Conservation (phyloP, 2,113 vertebrate species). For the Hyaena hyaena region DNA sequence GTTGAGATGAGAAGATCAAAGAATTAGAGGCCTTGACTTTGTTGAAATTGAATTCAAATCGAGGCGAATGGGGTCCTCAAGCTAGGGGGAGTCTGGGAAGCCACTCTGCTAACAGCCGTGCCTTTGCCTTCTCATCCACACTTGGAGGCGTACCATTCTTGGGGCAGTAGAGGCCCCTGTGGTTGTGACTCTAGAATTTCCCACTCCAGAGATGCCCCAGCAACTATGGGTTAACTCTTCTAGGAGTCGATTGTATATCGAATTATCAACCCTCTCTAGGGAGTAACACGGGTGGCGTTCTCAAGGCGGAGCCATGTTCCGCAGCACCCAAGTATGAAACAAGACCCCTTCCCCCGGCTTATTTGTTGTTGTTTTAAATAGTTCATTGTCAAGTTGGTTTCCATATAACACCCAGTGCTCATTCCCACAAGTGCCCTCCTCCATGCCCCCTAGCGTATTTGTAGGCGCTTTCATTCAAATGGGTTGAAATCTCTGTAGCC, state of each 20-base stretch:
- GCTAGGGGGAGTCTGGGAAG: not conserved
- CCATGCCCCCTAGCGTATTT: not conserved
- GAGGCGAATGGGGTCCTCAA: not conserved
- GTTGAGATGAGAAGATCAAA: not conserved
- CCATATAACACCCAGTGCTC: too few species aligned
- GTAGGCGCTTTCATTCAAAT: not conserved
- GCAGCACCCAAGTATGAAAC: not conserved
- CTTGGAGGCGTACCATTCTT: not conserved
- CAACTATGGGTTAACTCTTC: not conserved
- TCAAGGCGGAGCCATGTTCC: not conserved
- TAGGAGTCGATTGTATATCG: not conserved
- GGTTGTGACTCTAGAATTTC: not conserved
- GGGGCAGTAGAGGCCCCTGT: not conserved
- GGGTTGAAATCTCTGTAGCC: constrained; percentile 34
- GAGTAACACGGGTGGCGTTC: not conserved
- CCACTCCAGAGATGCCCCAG: not conserved
- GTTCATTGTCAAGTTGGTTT: too few species aligned
- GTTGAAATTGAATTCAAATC: not conserved
- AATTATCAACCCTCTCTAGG: not conserved
- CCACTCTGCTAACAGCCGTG: not conserved
- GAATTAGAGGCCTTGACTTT: not conserved
- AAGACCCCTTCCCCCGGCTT: not conserved
- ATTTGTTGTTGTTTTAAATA: too few species aligned
- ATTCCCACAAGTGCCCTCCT: too few species aligned
- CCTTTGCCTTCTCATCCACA: not conserved